Base-by-base conservation (phyloP, 1,140 invertebrate genomes). In the Zophobas atratus region DNA sequence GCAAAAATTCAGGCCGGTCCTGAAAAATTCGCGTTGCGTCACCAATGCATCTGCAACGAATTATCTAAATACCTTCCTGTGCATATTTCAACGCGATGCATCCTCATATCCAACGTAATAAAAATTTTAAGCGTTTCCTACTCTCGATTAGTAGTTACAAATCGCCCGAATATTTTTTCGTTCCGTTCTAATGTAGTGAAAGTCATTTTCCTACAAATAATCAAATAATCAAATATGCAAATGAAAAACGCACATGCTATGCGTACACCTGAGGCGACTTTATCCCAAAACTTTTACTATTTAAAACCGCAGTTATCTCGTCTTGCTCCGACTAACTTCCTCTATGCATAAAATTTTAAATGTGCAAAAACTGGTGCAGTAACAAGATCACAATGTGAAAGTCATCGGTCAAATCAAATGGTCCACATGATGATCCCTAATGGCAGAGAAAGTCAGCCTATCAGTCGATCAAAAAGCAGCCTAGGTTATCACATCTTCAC, bases 381-480 rank as follows among this genome's bases (percentile, higher is more conserved):
- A 67, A 43, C 60, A 43, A 67, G 60, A 67, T 67, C 39, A 67
- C 60, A 67, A 67, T 43, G 60, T 67, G 60, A 67, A 67, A 67
- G 60, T 67, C 60, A 41, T 67, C 43, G 60, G 60, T 43, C 60
- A 67, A 43, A 67, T 67, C 60, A 67, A 67, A 67, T 35, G 56
- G 56, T 60, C 56, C 56, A 60, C 56, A 60, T 46, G 60, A 67
- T 67, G 60, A 41, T 67, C 39, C 60, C 60, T 67, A 67, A 67
- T 67, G 60, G 60, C 60, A 67, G 60, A 67, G 60, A 67, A 67
- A 67, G 60, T 67, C 35, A 34, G 35, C 53, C 1, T 20, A n/a
- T 6, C 49, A 20, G 20, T 20, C 20, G 20, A 20, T 20, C 20
- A 20, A 20, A 20, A 20, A 20, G 20, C 20, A 20, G 20, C 20